Base-by-base conservation (phyloP, 2,888 invertebrate species). In the Brachypterus glaber region DNA sequence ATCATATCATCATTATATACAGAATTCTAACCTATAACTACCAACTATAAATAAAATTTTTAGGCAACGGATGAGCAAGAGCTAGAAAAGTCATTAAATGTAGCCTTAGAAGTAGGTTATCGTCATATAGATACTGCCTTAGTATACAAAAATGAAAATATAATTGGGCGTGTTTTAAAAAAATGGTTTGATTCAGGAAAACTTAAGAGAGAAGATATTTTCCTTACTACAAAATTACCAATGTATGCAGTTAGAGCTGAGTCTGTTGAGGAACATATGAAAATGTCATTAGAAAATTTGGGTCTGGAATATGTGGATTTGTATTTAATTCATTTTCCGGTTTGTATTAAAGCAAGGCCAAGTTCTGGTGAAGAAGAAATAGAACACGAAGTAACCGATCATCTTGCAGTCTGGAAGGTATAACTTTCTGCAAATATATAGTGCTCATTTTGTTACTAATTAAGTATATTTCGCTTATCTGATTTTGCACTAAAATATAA, bases 51-150 rank as follows among this genome's bases (percentile, higher is more conserved):
- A n/a, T n/a, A n/a, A n/a, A n/a, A n/a, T n/a, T n/a, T 31, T 31
- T 50, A 82, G 83, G 74, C 79, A 21, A 70, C 72, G 1, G 76
- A 77, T 39, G 72, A 70, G 8, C 35, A 32, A 16, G 79, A 78
- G 49, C 62, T 84, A 33, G 78, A 77, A 58, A 57, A 60, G 25
- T 78, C 84, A 2, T 66, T 86, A 12, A 71, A 76, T 16, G 61
- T 64, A 2, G 86, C 87, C 0, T 59, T 88, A 29, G 74, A 75
- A 45, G 73, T 74, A 25, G 88, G 88, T 1, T 88, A 88, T 60
- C 73, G 87, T 2, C 86, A 85, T 53, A 80, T 88, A 43, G 88
- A 88, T 60, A 76, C 83, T 0, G 87, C 88, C 0, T 70, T 76
- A 1, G 78, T 73, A 2, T 88, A 88, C 54, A 68, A 74, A 41